Base-by-base conservation (phyloP, 2,113 vertebrate species). In the Piprites chloris region DNA sequence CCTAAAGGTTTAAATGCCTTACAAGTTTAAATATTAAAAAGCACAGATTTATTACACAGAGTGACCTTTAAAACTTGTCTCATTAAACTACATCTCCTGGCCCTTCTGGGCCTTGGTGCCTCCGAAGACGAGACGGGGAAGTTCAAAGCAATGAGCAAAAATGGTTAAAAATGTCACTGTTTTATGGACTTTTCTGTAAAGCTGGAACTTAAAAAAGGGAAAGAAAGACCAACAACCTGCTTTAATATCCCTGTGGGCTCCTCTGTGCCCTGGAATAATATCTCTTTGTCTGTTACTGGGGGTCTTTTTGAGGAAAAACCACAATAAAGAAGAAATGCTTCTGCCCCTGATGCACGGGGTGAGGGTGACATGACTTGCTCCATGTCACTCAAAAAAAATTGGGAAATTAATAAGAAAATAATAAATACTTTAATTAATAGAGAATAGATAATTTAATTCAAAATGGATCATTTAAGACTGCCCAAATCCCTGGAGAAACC, bases 11-110 rank as follows among this genome's bases (percentile, higher is more conserved):
- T 96, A 96, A 96, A 97, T 96, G 96, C 93, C 96, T 96, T 87
- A 68, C 71, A 97, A 97, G 94, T 96, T 97, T 94, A 94, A 97
- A 95, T 93, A 97, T 95, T 92, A 94, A 95, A 97, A 96, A 93
- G 74, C 78, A 55, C n/a, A 87, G 94, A 93, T 97, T 97, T 97
- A 97, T 96, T 97, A 97, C 93, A 91, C 52, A 37, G 90, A 77
- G 71, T 96, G 96, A 97, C 97, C 97, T 97, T 97, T 97, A 97
- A 96, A 96, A 96, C 94, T 89, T 97, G 97, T 96, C 97, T 97
- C 96, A 96, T 97, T 96, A 96, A 95, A 95, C 90, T 93, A 95
- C 94, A 87, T 96, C 96, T 97, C 49, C 93, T 92, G 93, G 85
- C 90, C 94, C 96, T 97, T 97, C 96, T 96, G 96, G 96, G 95